These are phyloP conservation scores for Pocillopora grandis DNA, from an alignment of 92 coral and sea anemone genomes.

Conservation along the genomic window DNA sequence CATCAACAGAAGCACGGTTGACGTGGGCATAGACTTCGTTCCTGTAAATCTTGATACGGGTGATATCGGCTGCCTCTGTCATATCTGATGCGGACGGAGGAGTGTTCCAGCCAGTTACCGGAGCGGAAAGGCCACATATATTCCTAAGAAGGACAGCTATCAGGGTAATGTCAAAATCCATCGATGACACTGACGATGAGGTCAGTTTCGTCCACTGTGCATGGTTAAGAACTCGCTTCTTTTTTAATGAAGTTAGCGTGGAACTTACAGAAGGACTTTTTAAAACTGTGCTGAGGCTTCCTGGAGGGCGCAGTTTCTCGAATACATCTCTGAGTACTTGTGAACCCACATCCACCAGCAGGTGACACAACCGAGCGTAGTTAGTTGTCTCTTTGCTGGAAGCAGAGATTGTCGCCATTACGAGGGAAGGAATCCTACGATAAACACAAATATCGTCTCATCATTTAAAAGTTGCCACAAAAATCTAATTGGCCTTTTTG, in stretches of 20 bases:
- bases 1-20: constrained; percentile 32
- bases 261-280: not conserved
- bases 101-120: constrained; percentile 48
- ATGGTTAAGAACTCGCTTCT: not conserved
- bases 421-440: not conserved
- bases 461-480: not conserved
- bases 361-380: constrained; percentile 7
- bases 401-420: not conserved
- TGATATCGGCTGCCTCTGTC: constrained; percentile 42
- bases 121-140: constrained; percentile 14
- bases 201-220: constrained; percentile 6
- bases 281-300: not conserved
- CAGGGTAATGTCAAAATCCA: constrained; percentile 16
- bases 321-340: not conserved
- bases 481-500: not conserved
- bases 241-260: not conserved
- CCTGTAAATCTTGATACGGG: constrained; percentile 42
- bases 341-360: constrained; percentile 13
- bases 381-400: constrained; percentile 3
- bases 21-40: constrained; percentile 44
- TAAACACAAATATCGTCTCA: too few species aligned
- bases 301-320: not conserved
- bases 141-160: not conserved
- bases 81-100: constrained; percentile 32
- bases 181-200: constrained; percentile 5